Base-by-base conservation (phyloP, 2,797 vertebrate species). In the Falco concolor region DNA sequence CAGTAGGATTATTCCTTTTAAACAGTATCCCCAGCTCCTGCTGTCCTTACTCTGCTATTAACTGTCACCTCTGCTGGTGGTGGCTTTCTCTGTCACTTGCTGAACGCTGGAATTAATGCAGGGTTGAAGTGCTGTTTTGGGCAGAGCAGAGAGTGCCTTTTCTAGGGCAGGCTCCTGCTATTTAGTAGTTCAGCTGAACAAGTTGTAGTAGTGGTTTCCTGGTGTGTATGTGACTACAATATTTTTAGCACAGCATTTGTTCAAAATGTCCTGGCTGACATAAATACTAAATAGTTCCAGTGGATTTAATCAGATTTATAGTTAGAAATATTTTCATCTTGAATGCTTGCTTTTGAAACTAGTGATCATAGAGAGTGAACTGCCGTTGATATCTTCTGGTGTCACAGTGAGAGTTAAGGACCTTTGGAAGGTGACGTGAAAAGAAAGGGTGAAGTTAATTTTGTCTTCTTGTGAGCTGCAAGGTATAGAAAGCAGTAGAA, bases 201-300 rank as follows among this genome's bases (percentile, higher is more conserved):
- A n/a, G 38, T 10, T 53, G 81, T 83, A 67, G 87, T 89, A 70
- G 84, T 77, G 82, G 64, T 79, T 95, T 92, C 86, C 68, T 3
- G 4, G 84, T 60, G 61, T 93, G 65, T 85, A 67, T 73, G 77
- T 69, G 61, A 56, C 75, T 65, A 9, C 69, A 56, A 50, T 77
- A 83, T 91, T 84, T 96, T 94, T 89, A 96, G 87, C 50, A 44
- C 68, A 64, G 30, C 47, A 5, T 92, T 96, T 91, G 82, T 93
- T 92, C 79, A 80, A 50, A 95, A 83, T 89, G 89, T 89, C 78
- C 84, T 77, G 78, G 56, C 80, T 87, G 77, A 47, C 72, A 73
- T 53, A 86, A 79, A 83, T 87, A 81, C 76, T 73, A 38, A 93
- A 85, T 67, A 63, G 57, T 81, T 96, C 44, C 59, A 52, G 34